These are phyloP conservation scores for Corythaixoides concolor DNA, from an alignment of 2,113 vertebrate genomes.

Conservation along the genomic window DNA sequence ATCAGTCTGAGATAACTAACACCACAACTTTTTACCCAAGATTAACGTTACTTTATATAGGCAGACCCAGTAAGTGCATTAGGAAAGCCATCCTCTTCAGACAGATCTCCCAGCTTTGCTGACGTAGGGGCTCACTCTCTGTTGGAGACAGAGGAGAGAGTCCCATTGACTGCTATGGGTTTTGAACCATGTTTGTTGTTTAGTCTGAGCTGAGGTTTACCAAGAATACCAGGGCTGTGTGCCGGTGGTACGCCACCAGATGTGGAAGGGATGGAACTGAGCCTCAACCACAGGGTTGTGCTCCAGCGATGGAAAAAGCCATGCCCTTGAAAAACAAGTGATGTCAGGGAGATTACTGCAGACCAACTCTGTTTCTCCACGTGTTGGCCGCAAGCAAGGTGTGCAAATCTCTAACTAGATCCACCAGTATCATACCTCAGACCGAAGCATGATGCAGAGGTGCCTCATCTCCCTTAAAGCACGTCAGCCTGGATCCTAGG, in stretches of 20 bases:
- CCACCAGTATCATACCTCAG: neutral
- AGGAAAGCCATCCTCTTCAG: neutral
- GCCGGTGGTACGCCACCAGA: neutral
- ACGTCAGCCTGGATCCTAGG: neutral
- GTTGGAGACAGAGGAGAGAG: neutral
- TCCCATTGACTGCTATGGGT: neutral
- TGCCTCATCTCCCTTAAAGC: neutral
- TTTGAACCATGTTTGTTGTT: neutral
- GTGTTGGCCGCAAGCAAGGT: rapidly evolving
- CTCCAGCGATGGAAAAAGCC: neutral
- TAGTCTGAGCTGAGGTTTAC: constrained; percentile 51
- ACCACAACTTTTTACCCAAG: neutral
- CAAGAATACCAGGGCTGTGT: constrained; percentile 1
- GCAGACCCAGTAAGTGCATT: neutral
- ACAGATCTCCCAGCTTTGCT: neutral
- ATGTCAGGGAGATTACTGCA: neutral
- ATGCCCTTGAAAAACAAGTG: constrained; percentile 11
- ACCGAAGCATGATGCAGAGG: neutral
- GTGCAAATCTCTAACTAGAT: neutral
- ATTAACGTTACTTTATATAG: neutral
- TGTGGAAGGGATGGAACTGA: neutral
- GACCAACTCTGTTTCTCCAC: neutral
- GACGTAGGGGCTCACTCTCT: neutral
- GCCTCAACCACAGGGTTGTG: rapidly evolving
- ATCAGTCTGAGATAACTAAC: neutral